Conservation (phyloP, 1,140 invertebrate species). For the Apis laboriosa region DNA sequence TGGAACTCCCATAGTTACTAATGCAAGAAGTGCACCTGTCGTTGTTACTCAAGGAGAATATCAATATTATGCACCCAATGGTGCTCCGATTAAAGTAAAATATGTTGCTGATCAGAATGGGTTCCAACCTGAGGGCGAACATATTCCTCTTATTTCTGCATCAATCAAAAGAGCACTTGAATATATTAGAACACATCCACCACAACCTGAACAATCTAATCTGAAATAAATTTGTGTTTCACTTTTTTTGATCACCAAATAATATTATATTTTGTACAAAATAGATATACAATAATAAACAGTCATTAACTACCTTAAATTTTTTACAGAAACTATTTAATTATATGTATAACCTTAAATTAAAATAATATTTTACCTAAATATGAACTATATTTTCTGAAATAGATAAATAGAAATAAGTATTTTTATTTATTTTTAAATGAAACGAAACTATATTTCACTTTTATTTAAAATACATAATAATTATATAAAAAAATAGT, state of each 20-base stretch:
- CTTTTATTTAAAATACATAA: too few species aligned
- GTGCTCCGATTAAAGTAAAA: conserved; percentile 77
- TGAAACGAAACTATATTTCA: too few species aligned
- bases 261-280: conserved; percentile 11
- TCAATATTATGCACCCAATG: conserved; percentile 83
- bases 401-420: too few species aligned
- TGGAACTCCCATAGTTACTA: conserved; percentile 80
- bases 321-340: too few species aligned
- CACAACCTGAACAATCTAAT: conserved; percentile 41
- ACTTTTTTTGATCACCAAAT: neutral
- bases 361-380: too few species aligned
- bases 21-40: conserved; percentile 79
- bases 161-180: conserved; percentile 78
- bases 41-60: conserved; percentile 79
- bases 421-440: too few species aligned
- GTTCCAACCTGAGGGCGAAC: conserved; percentile 82
- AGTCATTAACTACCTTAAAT: neutral
- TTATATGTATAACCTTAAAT: too few species aligned
- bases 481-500: too few species aligned
- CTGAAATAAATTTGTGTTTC: neutral
- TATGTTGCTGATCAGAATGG: conserved; percentile 84
- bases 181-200: conserved; percentile 75
- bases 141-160: conserved; percentile 80
- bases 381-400: too few species aligned
- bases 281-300: neutral